Base-by-base conservation (phyloP, 2,888 invertebrate genomes). In the Julus scanicus region DNA sequence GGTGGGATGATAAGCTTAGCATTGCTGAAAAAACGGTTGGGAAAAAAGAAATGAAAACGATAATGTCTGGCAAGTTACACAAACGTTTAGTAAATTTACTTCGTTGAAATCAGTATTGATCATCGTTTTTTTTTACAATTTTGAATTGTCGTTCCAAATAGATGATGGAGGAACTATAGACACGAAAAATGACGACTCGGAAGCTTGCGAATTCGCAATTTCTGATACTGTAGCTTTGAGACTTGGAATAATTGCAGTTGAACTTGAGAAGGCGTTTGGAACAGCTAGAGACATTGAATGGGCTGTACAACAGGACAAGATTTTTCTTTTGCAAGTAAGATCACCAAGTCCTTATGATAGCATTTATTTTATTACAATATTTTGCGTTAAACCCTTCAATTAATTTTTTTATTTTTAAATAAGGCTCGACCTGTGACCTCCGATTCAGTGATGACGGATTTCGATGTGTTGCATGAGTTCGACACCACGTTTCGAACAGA, bases 271-370 rank as follows among this genome's bases (percentile, higher is more conserved):
- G 84, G 91, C 94, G 20, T 96, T 95, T 93, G 95, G 95, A 0
- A 93, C 94, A 2, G 94, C 95, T 0, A 93, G 96, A 90, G 97
- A 97, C 91, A 94, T 97, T 88, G 97, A 97, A 92, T 97, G 96
- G 95, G 96, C 96, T 11, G 92, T 96, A 80, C 92, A 92, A 89
- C 92, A 94, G 91, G 95, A 95, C 90, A 89, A 84, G 15, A 84
- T 89, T 39, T 89, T 37, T 37, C 44, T 89, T 15, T 86, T 89
- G 29, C 89, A 89, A 80, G 89, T 89, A 88, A 40, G 86, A 63
- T 87, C 39, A 13, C 1, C 4, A 40, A 86, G 1, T 2, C 5
- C 11, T 37, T 84, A 37, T 29, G 37, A 5, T 8, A 29, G 17
- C 49, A n/a, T n/a, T n/a, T 15, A 8, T 49, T 48, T 49, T 40